Evolutionary conservation across 2,113 vertebrate species (phyloP).

Genomic region (Dromas ardeola): DNA sequence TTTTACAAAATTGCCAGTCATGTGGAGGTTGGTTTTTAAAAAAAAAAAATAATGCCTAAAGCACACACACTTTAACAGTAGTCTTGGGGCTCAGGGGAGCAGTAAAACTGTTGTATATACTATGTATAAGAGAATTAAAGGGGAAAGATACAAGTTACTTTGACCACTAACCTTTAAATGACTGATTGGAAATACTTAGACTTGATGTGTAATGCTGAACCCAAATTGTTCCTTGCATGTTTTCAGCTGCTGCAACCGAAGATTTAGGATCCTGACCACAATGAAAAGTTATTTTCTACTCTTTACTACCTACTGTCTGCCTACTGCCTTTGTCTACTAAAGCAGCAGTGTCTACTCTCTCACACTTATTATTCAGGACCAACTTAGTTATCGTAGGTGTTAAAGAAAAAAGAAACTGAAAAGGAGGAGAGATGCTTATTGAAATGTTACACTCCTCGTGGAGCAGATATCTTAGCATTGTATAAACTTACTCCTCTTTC

Average conservation of each 20-base stretch:
- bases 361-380: slow-evolving; percentile 41
- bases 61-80: slow-evolving; percentile 63
- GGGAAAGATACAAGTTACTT: neutral
- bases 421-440: neutral
- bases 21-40: slow-evolving; percentile 35
- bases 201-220: neutral
- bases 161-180: slow-evolving; percentile 32
- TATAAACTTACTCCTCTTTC: slow-evolving; percentile 43
- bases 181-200: slow-evolving; percentile 1
- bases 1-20: slow-evolving; percentile 46
- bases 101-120: slow-evolving; percentile 60
- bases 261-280: slow-evolving; percentile 29
- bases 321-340: slow-evolving; percentile 31
- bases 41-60: slow-evolving; percentile 2
- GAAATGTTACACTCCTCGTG: slow-evolving; percentile 17
- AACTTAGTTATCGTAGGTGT: slow-evolving; percentile 18
- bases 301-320: slow-evolving; percentile 47
- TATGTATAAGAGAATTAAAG: slow-evolving; percentile 59
- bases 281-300: slow-evolving; percentile 50
- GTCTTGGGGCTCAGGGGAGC: slow-evolving; percentile 50
- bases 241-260: slow-evolving; percentile 49
- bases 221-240: slow-evolving; percentile 62
- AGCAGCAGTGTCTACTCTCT: slow-evolving; percentile 19
- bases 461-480: slow-evolving; percentile 38
- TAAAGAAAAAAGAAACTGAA: neutral